Evolutionary conservation across 2,888 invertebrate genomes (phyloP).

Genomic region (Amphipyra berbera): DNA sequence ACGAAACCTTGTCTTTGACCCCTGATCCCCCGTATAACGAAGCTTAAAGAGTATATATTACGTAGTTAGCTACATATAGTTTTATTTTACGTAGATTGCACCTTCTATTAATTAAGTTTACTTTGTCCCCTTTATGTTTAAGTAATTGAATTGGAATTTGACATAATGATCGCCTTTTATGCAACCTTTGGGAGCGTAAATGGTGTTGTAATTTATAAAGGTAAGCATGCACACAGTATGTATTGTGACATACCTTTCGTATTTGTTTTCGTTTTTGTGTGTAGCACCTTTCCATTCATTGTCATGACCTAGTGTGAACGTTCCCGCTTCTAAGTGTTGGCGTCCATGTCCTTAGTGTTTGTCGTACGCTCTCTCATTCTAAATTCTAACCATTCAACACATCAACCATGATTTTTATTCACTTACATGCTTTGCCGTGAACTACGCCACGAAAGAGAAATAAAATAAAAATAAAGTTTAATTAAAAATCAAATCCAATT

Average conservation of each 20-base stretch:
- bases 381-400: slow-evolving; percentile 33
- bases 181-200: slow-evolving; percentile 89
- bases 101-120: slow-evolving; percentile 82
- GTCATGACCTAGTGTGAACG: slow-evolving; percentile 54
- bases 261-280: slow-evolving; percentile 64
- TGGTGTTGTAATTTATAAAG: slow-evolving; percentile 88
- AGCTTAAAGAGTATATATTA: slow-evolving; percentile 75
- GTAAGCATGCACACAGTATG: slow-evolving; percentile 89
- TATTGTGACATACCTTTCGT: slow-evolving; percentile 70
- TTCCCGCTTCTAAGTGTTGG: slow-evolving; percentile 56
- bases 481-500: not conserved
- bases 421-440: slow-evolving; percentile 50
- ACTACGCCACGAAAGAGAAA: slow-evolving; percentile 33
- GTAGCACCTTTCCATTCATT: slow-evolving; percentile 60
- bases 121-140: slow-evolving; percentile 85
- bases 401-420: slow-evolving; percentile 48
- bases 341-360: slow-evolving; percentile 44
- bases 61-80: slow-evolving; percentile 84
- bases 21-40: slow-evolving; percentile 54
- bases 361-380: slow-evolving; percentile 46
- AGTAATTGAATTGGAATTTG: slow-evolving; percentile 86
- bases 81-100: slow-evolving; percentile 87
- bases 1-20: slow-evolving; percentile 25
- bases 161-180: slow-evolving; percentile 89
- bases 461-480: not conserved